These are phyloP conservation scores for Drosophila pseudoananassae DNA, from an alignment of 1,140 invertebrate species.

Conservation along the genomic window DNA sequence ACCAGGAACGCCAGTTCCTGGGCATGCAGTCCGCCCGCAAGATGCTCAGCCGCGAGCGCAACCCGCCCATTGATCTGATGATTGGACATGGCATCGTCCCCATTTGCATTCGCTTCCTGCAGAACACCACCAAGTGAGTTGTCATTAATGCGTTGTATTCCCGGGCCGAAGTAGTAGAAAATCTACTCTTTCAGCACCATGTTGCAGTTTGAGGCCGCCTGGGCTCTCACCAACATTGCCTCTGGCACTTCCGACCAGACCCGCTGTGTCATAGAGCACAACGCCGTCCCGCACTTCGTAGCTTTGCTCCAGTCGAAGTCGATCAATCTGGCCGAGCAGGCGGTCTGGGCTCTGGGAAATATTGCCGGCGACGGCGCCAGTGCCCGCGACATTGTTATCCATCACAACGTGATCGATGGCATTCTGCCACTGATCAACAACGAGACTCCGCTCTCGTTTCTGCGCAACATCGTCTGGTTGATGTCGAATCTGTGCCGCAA, in stretches of 20 bases:
- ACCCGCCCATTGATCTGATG: slow-evolving; percentile 97
- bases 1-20: slow-evolving; percentile 87
- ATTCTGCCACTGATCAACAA: slow-evolving; percentile 88
- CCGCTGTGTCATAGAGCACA: slow-evolving; percentile 92
- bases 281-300: slow-evolving; percentile 94
- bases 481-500: slow-evolving; percentile 96
- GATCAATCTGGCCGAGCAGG: slow-evolving; percentile 95
- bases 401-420: slow-evolving; percentile 87
- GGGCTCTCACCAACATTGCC: slow-evolving; percentile 99
- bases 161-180: not conserved
- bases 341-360: slow-evolving; percentile 99
- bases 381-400: slow-evolving; percentile 91
- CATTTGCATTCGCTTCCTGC: slow-evolving; percentile 91
- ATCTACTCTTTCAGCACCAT: slow-evolving; percentile 86
- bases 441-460: slow-evolving; percentile 85
- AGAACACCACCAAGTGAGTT: slow-evolving; percentile 88
- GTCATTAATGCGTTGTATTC: not conserved
- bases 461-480: slow-evolving; percentile 92
- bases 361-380: slow-evolving; percentile 95
- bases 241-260: slow-evolving; percentile 97
- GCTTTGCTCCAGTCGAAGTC: slow-evolving; percentile 90
- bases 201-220: slow-evolving; percentile 98
- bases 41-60: slow-evolving; percentile 95
- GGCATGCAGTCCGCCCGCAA: slow-evolving; percentile 93
- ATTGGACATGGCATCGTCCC: slow-evolving; percentile 95